Percentiles rank a stretch among this genome's conserved stretches.
Evolutionary conservation across 2,888 invertebrate genomes (phyloP).

Genomic region (Dicyrtomina minuta): DNA sequence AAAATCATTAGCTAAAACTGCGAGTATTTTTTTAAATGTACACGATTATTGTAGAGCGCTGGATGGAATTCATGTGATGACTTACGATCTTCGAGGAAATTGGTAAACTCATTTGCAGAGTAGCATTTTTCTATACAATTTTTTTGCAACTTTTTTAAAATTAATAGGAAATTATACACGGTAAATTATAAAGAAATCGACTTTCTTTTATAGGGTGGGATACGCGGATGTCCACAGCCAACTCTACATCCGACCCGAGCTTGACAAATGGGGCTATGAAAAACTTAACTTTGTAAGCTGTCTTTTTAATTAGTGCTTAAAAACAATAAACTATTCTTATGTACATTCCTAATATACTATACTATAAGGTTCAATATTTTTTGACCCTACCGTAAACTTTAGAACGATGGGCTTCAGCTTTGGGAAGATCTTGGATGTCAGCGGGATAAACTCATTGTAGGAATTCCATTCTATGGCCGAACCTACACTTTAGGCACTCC

Average conservation of each 20-base stretch:
- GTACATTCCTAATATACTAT: too few species aligned
- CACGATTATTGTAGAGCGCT: conserved; percentile 33
- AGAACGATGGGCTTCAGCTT: conserved; percentile 81
- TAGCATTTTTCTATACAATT: background rate
- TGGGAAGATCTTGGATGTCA: conserved; percentile 89
- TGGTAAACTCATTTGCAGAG: conserved; percentile 4
- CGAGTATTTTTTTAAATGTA: conserved; percentile 3
- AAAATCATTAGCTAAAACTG: too few species aligned
- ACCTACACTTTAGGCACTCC: conserved; percentile 78
- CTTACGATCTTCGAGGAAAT: conserved; percentile 52
- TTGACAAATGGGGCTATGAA: conserved; percentile 84
- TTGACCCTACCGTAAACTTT: conserved; percentile 49
- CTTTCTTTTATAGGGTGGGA: conserved; percentile 69
- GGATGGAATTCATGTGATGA: conserved; percentile 52
- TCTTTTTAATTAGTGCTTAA: background rate
- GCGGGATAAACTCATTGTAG: conserved; percentile 80
- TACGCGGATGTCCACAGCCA: conserved; percentile 88
- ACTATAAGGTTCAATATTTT: background rate
- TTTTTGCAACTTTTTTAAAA: background rate
- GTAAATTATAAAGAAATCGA: conserved; percentile 20
- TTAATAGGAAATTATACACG: background rate
- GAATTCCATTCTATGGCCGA: conserved; percentile 84
- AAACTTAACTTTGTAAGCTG: conserved; percentile 79
- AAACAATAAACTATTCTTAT: too few species aligned
- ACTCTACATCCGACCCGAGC: conserved; percentile 75